A percentile compares a stretch with the other conserved stretches of the same genome.
Evolutionary conservation across 2,113 vertebrate genomes (phyloP).

Genomic region (Pseudopodoces humilis): DNA sequence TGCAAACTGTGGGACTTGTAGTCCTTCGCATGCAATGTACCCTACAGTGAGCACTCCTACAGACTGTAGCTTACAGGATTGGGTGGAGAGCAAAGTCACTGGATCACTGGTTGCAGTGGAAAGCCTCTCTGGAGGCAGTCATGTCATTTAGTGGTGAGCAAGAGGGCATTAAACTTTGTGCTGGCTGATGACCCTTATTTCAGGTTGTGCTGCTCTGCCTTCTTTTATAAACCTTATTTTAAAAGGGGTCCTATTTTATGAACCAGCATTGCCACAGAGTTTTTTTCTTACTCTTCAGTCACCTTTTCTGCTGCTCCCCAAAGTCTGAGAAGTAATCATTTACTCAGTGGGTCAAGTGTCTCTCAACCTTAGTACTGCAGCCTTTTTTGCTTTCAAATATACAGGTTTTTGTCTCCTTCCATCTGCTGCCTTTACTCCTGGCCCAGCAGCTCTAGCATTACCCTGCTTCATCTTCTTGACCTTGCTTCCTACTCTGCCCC

Average conservation of each 20-base stretch:
- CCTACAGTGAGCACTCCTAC: neutral
- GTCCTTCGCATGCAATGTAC: neutral
- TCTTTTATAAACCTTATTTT: neutral
- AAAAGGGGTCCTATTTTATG: neutral
- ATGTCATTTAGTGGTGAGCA: neutral
- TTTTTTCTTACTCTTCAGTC: neutral
- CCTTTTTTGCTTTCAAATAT: neutral
- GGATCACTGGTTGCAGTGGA: neutral
- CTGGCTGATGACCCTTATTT: neutral
- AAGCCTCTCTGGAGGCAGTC: neutral
- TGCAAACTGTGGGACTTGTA: neutral
- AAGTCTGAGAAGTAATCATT: neutral
- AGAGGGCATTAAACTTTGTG: neutral
- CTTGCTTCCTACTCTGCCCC: neutral
- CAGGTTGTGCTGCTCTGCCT: neutral
- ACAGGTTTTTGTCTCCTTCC: neutral
- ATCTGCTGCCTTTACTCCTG: neutral
- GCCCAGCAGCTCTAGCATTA: neutral
- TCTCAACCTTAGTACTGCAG: neutral
- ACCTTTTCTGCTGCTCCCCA: neutral
- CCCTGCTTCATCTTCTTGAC: neutral
- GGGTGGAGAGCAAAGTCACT: neutral
- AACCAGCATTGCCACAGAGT: neutral
- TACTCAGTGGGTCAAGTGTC: neutral
- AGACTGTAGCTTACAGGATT: accelerated